Percentiles rank a stretch among this genome's conserved stretches.
These are phyloP conservation scores for Macropus fuliginosus DNA, from an alignment of 2,797 vertebrate genomes.

Conservation along the genomic window DNA sequence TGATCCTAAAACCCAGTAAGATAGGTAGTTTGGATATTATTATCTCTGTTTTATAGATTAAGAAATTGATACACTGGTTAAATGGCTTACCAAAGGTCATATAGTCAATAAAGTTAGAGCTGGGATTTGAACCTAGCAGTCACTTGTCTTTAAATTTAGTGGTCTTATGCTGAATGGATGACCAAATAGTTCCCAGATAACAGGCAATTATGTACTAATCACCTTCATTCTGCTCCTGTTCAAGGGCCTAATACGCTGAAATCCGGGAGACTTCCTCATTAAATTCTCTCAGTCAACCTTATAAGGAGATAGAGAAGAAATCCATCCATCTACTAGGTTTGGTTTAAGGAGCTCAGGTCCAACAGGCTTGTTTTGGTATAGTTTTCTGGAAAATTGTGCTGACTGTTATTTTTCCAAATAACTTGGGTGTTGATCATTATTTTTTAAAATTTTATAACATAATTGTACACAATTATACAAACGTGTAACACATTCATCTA, in stretches of 20 bases:
- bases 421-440: neutral
- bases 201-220: neutral
- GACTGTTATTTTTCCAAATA: neutral
- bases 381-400: neutral
- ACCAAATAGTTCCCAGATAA: neutral
- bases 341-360: neutral
- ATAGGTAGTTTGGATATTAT: neutral
- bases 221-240: neutral
- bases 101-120: neutral
- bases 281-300: neutral
- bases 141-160: neutral
- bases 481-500: conserved; percentile 7
- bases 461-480: too few relatives aligned
- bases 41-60: neutral
- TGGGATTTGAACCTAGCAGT: neutral
- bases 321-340: neutral
- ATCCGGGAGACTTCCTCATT: neutral
- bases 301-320: neutral
- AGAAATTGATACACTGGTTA: neutral
- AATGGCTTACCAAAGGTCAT: neutral
- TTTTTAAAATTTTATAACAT: neutral
- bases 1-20: neutral
- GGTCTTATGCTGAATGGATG: neutral
- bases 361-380: neutral
- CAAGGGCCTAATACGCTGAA: neutral